A percentile compares a stretch with the other conserved stretches of the same genome.
These are phyloP conservation scores for Asobara japonica DNA, from an alignment of 1,140 invertebrate genomes.

Conservation along the genomic window DNA sequence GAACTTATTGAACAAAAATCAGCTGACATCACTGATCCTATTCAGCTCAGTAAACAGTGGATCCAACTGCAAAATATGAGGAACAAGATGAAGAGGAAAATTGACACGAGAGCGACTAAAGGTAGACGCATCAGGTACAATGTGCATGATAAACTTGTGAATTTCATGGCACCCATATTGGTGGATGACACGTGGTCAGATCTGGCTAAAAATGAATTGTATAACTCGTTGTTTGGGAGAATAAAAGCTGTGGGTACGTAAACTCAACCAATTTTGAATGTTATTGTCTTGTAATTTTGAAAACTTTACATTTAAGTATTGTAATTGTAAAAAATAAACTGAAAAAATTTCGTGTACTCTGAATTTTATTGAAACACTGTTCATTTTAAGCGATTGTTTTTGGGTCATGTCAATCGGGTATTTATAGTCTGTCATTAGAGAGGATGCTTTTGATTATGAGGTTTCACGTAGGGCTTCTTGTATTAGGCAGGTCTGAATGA, in stretches of 20 bases:
- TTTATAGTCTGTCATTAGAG: no score
- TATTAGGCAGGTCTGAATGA: no score
- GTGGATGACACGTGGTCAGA: slow-evolving; percentile 75
- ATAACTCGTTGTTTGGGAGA: slow-evolving; percentile 85
- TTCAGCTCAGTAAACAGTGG: slow-evolving; percentile 84
- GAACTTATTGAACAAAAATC: slow-evolving; percentile 94
- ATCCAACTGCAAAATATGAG: slow-evolving; percentile 90
- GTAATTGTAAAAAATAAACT: no score
- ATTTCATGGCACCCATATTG: slow-evolving; percentile 90
- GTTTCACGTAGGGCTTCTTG: no score
- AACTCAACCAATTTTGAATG: no score
- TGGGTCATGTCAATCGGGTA: no score
- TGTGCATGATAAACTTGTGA: slow-evolving; percentile 90
- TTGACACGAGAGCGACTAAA: slow-evolving; percentile 92
- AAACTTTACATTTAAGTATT: no score
- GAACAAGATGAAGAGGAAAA: slow-evolving; percentile 88
- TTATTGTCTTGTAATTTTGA: no score
- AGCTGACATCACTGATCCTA: slow-evolving; percentile 81
- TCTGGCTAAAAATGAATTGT: slow-evolving; percentile 82
- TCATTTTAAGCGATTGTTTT: no score
- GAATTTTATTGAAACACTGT: no score
- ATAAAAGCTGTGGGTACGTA: slow-evolving; percentile 41
- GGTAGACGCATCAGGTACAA: slow-evolving; percentile 90
- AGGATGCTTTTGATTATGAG: no score
- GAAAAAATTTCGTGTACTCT: no score